Percentiles rank a stretch among this genome's conserved stretches.
Evolutionary conservation across 2,113 vertebrate species (phyloP).

Genomic region (Charadrius vociferus): DNA sequence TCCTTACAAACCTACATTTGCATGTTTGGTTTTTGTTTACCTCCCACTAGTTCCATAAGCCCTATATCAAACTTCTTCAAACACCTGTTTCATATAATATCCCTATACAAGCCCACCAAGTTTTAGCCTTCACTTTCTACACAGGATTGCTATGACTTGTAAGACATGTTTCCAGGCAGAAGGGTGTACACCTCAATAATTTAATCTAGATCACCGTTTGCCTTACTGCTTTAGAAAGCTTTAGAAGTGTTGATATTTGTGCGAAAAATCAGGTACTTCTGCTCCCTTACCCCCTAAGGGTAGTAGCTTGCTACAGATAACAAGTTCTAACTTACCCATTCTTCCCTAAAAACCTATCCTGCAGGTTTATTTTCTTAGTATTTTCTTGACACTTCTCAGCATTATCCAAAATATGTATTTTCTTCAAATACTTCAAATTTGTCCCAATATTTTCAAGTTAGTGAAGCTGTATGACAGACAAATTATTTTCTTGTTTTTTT

Average conservation of each 20-base stretch:
- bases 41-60: neutral
- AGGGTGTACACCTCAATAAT: neutral
- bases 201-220: neutral
- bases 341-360: neutral
- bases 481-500: rapidly evolving
- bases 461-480: neutral
- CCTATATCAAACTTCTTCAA: neutral
- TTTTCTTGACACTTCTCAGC: neutral
- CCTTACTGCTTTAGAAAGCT: neutral
- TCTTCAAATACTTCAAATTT: neutral
- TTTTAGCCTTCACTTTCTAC: neutral
- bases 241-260: neutral
- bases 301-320: neutral
- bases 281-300: neutral
- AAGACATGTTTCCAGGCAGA: neutral
- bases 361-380: neutral
- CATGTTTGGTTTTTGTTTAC: neutral
- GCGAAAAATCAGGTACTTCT: neutral
- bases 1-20: neutral
- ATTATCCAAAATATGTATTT: neutral
- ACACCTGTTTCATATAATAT: neutral
- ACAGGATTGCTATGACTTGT: neutral
- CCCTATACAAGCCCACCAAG: neutral
- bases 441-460: neutral
- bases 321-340: neutral